phyloP scores from a whole-genome alignment of 2,113 vertebrate genomes.

The Lutjanus erythropterus region DNA sequence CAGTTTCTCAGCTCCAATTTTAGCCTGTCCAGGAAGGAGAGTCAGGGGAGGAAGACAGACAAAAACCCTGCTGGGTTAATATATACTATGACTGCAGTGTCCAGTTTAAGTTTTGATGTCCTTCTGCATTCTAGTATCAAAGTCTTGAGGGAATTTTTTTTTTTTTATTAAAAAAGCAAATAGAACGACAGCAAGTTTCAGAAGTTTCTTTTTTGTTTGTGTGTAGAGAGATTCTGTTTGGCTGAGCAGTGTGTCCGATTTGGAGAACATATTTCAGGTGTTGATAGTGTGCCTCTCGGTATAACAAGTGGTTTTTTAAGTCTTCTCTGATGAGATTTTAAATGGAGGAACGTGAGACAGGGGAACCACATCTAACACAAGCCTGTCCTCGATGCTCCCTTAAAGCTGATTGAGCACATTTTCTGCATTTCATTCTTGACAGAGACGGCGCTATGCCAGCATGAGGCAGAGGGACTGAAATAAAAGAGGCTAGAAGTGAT shows the following conservation, averaged over 20 bases:
- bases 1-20: slow-evolving; percentile 68
- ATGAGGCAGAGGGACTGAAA: slow-evolving; percentile 35
- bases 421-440: slow-evolving; percentile 45
- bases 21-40: slow-evolving; percentile 38
- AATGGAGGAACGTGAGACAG: slow-evolving; percentile 12
- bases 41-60: not conserved
- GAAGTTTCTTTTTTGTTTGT: not conserved
- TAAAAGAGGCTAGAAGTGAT: slow-evolving; percentile 52
- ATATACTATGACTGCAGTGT: slow-evolving; percentile 6
- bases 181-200: not conserved
- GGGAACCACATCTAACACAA: slow-evolving; percentile 20
- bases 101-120: not conserved
- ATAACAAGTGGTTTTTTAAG: not conserved
- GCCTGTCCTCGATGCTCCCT: slow-evolving; percentile 31
- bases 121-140: not conserved
- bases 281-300: not conserved
- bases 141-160: not conserved
- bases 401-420: slow-evolving; percentile 57
- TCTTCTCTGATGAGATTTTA: slow-evolving; percentile 27
- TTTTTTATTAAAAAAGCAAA: not conserved
- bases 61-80: slow-evolving; percentile 22
- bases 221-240: not conserved
- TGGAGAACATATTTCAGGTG: slow-evolving; percentile 1
- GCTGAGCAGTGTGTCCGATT: not conserved
- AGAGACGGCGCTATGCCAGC: slow-evolving; percentile 15